These are phyloP conservation scores for Gymnocypris eckloni DNA, from an alignment of 2,797 vertebrate species.

Conservation along the genomic window DNA sequence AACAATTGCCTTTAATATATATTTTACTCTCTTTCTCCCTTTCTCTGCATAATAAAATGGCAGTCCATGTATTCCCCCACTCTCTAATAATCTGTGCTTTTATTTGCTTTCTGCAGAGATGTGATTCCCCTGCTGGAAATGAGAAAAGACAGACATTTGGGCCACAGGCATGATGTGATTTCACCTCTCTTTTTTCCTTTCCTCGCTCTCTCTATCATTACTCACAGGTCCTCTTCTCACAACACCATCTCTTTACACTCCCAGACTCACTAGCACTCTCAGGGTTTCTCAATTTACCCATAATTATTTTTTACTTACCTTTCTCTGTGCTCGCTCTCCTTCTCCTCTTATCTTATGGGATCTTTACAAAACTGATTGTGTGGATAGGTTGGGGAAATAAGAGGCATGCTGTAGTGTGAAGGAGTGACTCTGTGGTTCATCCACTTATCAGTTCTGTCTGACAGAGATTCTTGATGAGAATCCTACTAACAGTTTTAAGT, in stretches of 20 bases:
- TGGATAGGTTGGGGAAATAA: conserved; percentile 1
- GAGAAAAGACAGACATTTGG: conserved; percentile 57
- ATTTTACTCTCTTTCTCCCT: conserved; percentile 57
- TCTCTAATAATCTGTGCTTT: conserved; percentile 28
- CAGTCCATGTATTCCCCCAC: neutral
- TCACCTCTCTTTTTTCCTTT: conserved; percentile 41
- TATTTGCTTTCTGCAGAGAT: conserved; percentile 43
- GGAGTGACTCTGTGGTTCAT: neutral
- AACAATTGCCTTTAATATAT: neutral
- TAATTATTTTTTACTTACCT: conserved; percentile 54
- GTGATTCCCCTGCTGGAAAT: conserved; percentile 56
- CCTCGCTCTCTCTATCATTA: conserved; percentile 39
- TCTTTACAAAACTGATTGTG: conserved; percentile 33
- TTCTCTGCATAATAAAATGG: conserved; percentile 53
- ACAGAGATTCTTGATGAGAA: neutral
- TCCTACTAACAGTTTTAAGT: neutral
- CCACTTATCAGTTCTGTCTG: neutral
- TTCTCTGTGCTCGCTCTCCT: conserved; percentile 17
- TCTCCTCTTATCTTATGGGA: neutral
- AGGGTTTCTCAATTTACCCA: conserved; percentile 32
- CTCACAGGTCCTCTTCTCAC: conserved; percentile 29
- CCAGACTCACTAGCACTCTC: conserved; percentile 24
- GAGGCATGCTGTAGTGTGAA: neutral
- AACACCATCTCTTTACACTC: conserved; percentile 14
- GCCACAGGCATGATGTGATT: conserved; percentile 51